These are phyloP conservation scores for Eurois occulta DNA, from an alignment of 2,888 invertebrate species.

Conservation along the genomic window DNA sequence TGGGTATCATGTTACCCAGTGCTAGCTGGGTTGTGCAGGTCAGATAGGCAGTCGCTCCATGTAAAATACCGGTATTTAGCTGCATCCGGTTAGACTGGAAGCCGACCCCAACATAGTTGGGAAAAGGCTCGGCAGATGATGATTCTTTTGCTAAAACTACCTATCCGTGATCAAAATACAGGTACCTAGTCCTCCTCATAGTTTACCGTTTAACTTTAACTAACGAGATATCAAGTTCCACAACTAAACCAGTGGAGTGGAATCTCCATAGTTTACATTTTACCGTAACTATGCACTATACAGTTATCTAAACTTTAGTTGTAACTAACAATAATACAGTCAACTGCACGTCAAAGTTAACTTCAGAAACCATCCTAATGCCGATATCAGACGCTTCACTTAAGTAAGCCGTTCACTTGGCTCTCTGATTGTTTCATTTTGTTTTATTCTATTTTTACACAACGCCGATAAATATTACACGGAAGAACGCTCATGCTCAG, in stretches of 20 bases:
- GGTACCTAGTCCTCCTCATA: background rate
- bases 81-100: too few species aligned
- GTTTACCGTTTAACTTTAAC: background rate
- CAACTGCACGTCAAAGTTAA: background rate
- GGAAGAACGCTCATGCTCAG: too few species aligned
- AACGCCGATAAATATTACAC: too few species aligned
- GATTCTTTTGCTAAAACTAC: background rate
- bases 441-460: too few species aligned
- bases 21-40: too few species aligned
- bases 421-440: background rate
- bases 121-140: too few species aligned
- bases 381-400: background rate
- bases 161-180: background rate
- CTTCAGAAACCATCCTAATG: background rate
- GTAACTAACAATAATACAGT: conserved; percentile 18
- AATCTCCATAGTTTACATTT: conserved; percentile 38
- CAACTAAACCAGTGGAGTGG: conserved; percentile 32
- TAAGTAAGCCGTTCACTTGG: too few species aligned
- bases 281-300: conserved; percentile 33
- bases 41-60: too few species aligned
- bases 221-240: conserved; percentile 35
- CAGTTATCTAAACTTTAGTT: conserved; percentile 15
- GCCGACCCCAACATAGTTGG: too few species aligned
- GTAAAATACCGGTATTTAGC: too few species aligned
- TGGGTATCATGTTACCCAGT: too few species aligned